Base-by-base conservation (phyloP, 1,140 invertebrate species). In the Hormaphis cornu region DNA sequence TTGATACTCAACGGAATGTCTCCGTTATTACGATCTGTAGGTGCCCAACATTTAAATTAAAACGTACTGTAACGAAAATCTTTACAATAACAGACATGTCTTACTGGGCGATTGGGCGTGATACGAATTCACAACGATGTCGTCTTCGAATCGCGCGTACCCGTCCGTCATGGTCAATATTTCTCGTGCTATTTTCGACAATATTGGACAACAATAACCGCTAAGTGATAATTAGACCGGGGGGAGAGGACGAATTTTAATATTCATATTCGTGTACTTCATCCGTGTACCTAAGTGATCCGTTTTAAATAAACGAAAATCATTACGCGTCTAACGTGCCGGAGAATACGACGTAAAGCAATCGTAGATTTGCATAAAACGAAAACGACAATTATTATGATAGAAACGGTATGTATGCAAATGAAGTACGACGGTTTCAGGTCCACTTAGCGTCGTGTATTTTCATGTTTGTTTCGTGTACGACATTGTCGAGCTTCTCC, bases 61-160 rank as follows among this genome's bases (percentile, higher is more conserved):
- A 30, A 35, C 7, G 9, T n/a, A 24, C 20, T 20, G 12, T 20
- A 18, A 50, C 3, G 4, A 50, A 50, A 50, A 50, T 4, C 30
- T 42, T 42, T 24, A 24, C 40, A n/a, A 24, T 24, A 24, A 42
- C 20, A 61, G 28, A 46, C 44, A 46, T 5, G 42, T 46, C 12
- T 66, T 35, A 66, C 61, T 50, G 2, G 61, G 61, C 14, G 61
- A 66, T 66, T 66, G 61, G 2, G 61, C 42, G 28, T 63, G 70
- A 35, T 63, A 59, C 30, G 56, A 61, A 35, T 66, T 71, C 8
- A 66, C 59, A 22, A 70, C n/a, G 24, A 66, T 53, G 22, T 71
- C 70, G 14, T 63, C 70, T 53, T 59, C 56, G 28, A 71, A 71
- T 63, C 70, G 48, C n/a, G 48, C 52, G 22, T 71, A 71, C 26